phyloP scores from a whole-genome alignment of 2,113 vertebrate genomes.

The Apteryx mantelli region DNA sequence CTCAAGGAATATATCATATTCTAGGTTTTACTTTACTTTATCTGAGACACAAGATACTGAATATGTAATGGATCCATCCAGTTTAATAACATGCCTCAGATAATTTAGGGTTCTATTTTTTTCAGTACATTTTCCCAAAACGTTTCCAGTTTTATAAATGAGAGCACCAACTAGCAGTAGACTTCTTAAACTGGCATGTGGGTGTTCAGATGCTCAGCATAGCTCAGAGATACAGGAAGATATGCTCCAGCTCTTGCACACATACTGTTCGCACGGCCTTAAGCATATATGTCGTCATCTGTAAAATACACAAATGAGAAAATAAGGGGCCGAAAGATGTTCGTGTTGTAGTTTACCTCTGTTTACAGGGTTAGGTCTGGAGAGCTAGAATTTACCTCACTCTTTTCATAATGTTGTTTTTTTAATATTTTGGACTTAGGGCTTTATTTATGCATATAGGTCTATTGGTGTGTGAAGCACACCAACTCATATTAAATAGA shows the following conservation, averaged over 20 bases:
- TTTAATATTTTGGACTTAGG: neutral
- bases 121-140: neutral
- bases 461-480: neutral
- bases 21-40: neutral
- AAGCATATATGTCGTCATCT: neutral
- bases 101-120: neutral
- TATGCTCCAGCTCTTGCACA: neutral
- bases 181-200: neutral
- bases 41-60: neutral
- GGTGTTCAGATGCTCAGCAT: neutral
- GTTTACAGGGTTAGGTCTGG: neutral
- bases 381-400: neutral
- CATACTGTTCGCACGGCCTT: neutral
- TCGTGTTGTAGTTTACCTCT: neutral
- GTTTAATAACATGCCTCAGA: neutral
- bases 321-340: neutral
- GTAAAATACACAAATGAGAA: neutral
- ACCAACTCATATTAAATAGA: neutral
- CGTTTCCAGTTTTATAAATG: accelerated
- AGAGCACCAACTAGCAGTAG: neutral
- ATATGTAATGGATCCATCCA: neutral
- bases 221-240: neutral
- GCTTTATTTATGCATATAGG: neutral
- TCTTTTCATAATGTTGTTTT: neutral
- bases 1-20: neutral